Evolutionary conservation across 2,888 invertebrate species (phyloP).

Genomic region (Cremastinae sp.): DNA sequence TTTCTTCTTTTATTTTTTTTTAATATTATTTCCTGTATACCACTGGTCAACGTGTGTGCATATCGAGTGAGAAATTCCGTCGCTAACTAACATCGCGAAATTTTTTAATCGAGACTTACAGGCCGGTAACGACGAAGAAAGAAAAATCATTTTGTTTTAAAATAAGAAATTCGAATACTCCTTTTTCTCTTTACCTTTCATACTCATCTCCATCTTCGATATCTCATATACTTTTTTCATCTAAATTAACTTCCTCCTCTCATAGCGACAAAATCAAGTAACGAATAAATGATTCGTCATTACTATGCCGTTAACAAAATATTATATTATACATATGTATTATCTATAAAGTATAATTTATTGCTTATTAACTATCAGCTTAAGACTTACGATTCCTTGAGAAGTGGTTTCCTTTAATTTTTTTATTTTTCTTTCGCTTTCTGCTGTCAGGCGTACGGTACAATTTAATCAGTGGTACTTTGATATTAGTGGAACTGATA

Average conservation of each 20-base stretch:
- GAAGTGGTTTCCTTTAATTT: constrained; percentile 43
- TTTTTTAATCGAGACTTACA: constrained; percentile 39
- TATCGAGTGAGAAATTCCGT: constrained; percentile 15
- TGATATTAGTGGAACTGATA: constrained; percentile 44
- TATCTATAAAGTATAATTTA: constrained; percentile 68
- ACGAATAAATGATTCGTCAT: constrained; percentile 23
- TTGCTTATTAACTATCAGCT: constrained; percentile 79
- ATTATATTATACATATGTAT: constrained; percentile 77
- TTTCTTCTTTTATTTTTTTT: constrained; percentile 4
- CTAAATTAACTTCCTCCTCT: background rate
- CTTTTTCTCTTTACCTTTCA: constrained; percentile 18
- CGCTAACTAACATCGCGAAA: constrained; percentile 9
- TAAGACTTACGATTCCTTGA: constrained; percentile 71
- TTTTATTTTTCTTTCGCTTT: background rate
- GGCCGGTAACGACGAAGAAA: constrained; percentile 43
- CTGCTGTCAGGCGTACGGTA: constrained; percentile 31
- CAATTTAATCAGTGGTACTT: constrained; percentile 48
- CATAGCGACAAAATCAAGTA: constrained; percentile 7
- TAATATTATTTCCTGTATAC: constrained; percentile 20
- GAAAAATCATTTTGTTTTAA: background rate
- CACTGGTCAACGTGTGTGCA: constrained; percentile 41
- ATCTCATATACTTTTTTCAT: constrained; percentile 16
- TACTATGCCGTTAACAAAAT: constrained; percentile 77
- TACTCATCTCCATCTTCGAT: constrained; percentile 1
- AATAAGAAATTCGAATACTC: background rate